These are phyloP conservation scores for Clupea harengus DNA, from an alignment of 2,113 vertebrate species.

Conservation along the genomic window DNA sequence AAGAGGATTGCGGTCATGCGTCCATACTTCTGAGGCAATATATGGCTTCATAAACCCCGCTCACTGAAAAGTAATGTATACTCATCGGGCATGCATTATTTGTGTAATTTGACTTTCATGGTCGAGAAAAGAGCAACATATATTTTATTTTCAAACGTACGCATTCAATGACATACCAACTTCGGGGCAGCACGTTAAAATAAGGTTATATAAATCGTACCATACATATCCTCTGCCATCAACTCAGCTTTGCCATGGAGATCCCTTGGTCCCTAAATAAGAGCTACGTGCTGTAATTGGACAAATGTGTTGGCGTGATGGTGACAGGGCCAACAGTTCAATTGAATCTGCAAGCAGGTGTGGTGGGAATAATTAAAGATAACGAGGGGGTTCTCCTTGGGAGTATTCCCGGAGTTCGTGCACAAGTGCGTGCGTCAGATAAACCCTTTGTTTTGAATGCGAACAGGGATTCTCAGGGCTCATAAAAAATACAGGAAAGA, in stretches of 20 bases:
- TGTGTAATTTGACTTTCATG: neutral
- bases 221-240: neutral
- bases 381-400: slow-evolving; percentile 66
- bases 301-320: slow-evolving; percentile 50
- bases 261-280: slow-evolving; percentile 40
- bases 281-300: slow-evolving; percentile 65
- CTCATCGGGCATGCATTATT: neutral
- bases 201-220: neutral
- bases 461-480: slow-evolving; percentile 31
- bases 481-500: slow-evolving; percentile 4
- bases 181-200: neutral
- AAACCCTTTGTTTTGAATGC: slow-evolving; percentile 51
- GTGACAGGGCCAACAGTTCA: slow-evolving; percentile 57
- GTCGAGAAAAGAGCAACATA: neutral
- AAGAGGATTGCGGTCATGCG: slow-evolving; percentile 75
- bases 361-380: slow-evolving; percentile 72
- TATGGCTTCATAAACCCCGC: neutral
- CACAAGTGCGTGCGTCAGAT: slow-evolving; percentile 61
- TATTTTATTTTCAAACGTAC: neutral
- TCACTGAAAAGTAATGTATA: neutral
- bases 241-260: slow-evolving; percentile 49
- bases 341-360: slow-evolving; percentile 67
- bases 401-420: slow-evolving; percentile 57
- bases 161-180: neutral
- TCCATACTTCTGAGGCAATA: slow-evolving; percentile 41